These are phyloP conservation scores for Tipula lateralis DNA, from an alignment of 2,888 invertebrate genomes.

Conservation along the genomic window DNA sequence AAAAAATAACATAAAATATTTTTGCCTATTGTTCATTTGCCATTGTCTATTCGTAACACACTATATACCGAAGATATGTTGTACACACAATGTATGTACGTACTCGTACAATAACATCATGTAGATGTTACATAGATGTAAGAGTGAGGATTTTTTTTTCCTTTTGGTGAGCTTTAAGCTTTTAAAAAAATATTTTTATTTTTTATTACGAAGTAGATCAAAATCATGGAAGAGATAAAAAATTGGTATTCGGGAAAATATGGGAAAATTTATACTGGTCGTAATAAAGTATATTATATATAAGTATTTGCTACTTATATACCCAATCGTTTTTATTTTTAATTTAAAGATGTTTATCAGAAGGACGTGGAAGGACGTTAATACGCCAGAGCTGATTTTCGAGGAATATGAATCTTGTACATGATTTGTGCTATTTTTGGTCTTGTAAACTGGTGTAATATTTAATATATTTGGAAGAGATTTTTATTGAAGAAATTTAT, in stretches of 20 bases:
- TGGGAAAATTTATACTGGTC: not conserved
- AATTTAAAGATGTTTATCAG: not conserved
- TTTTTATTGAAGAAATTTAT: too few species aligned
- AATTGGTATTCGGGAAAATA: not conserved
- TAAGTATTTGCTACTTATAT: too few species aligned
- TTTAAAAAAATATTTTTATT: not conserved
- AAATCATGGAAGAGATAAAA: not conserved
- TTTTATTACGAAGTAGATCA: not conserved
- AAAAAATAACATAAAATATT: not conserved
- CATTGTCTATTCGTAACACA: conserved; percentile 19
- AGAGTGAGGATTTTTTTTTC: not conserved
- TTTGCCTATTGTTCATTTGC: not conserved
- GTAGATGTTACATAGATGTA: not conserved
- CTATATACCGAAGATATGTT: not conserved
- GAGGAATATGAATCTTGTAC: not conserved
- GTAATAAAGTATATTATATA: not conserved
- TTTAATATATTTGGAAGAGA: too few species aligned
- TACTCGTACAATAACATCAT: not conserved
- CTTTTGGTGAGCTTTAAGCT: not conserved
- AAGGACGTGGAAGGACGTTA: too few species aligned
- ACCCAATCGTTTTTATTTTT: not conserved
- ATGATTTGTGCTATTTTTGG: too few species aligned
- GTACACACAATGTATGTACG: not conserved
- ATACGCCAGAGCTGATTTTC: not conserved
- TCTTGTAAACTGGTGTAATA: too few species aligned